Conservation (phyloP, 2,113 vertebrate genomes). For the Etheostoma spectabile region DNA sequence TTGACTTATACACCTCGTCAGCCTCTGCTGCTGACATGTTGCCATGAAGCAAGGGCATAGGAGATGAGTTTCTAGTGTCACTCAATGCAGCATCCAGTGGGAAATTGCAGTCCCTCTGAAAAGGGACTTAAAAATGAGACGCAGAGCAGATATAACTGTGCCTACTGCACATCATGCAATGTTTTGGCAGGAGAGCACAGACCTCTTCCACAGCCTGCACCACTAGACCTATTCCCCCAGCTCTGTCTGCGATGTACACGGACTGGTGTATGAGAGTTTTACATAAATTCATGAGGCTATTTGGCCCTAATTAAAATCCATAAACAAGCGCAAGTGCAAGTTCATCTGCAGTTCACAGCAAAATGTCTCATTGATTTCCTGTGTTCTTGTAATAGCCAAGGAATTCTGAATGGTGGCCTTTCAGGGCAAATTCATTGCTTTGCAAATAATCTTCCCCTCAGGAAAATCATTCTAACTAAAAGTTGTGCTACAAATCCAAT, state of each 20-base stretch:
- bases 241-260: conserved; percentile 43
- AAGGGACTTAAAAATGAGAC: conserved; percentile 69
- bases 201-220: conserved; percentile 46
- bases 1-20: conserved; percentile 49
- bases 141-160: conserved; percentile 57
- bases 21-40: conserved; percentile 43
- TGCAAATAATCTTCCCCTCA: conserved; percentile 34
- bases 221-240: conserved; percentile 38
- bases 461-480: conserved; percentile 32
- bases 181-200: conserved; percentile 60
- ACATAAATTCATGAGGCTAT: conserved; percentile 75
- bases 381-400: conserved; percentile 49
- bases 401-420: conserved; percentile 47
- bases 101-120: conserved; percentile 61
- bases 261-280: conserved; percentile 41
- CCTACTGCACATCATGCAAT: conserved; percentile 46
- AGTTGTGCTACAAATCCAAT: not conserved
- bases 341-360: conserved; percentile 75
- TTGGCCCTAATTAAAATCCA: conserved; percentile 73
- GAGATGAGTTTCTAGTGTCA: conserved; percentile 66
- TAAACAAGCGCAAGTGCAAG: conserved; percentile 67
- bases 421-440: conserved; percentile 32
- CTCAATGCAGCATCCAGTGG: conserved; percentile 59
- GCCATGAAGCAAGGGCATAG: conserved; percentile 51
- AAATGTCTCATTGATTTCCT: conserved; percentile 74